Base-by-base conservation (phyloP, 2,797 vertebrate genomes). In the Halcyon leucocephala region DNA sequence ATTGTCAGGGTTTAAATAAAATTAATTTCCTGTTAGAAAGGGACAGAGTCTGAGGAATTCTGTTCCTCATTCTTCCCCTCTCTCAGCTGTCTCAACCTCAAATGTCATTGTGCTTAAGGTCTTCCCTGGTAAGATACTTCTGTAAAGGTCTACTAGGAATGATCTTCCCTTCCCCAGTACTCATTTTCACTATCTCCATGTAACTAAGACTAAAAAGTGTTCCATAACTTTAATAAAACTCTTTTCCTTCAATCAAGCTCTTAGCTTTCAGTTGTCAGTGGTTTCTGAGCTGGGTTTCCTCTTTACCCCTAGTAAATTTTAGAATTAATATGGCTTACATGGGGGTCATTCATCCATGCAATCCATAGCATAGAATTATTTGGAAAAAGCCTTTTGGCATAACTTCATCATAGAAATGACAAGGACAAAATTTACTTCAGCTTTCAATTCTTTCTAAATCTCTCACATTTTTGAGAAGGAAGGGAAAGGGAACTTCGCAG, bases 321-420 rank as follows among this genome's bases (percentile, higher is more conserved):
- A 96, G 95, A 96, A 93, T 89, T 3, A 95, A 64, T 88, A 70
- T 79, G 77, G 37, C 51, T 97, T 96, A 72, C 72, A 37, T 92
- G 87, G 58, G 88, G 42, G 73, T 96, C 37, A 82, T 93, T 89
- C 69, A 92, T 71, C 91, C 52, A 14, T 71, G 70, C 86, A 90
- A 93, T 76, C 95, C 80, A 41, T 39, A 70, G 16, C 61, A 95
- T 96, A 89, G 67, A 94, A 54, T 67, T 89, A 55, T 92, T 95
- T 90, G 19, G 37, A 48, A 61, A 76, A 89, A 96, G 62, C 80
- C 70, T 88, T 95, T 64, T 85, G 79, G 61, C 9, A 16, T 73
- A 95, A 87, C 91, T 97, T 95, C 84, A 70, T 90, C 78, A 83
- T 22, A 91, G 89, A 97, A 97, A 96, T 96, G 74, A 83, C 91